phyloP scores from a whole-genome alignment of 2,888 invertebrate species.

The Cerceris rybyensis region DNA sequence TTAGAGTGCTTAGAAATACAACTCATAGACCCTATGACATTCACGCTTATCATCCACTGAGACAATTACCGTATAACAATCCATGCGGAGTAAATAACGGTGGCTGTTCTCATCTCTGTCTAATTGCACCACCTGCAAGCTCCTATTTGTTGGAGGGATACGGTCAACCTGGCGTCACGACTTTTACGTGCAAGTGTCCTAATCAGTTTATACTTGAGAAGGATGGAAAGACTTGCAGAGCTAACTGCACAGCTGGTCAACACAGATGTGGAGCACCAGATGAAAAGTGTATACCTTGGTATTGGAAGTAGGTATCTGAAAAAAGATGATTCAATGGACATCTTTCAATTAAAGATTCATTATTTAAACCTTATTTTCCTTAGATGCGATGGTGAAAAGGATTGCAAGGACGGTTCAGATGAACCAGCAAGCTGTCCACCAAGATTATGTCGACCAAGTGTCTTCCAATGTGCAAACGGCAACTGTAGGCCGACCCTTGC shows the following conservation, averaged over 20 bases:
- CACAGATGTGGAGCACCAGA: constrained; percentile 89
- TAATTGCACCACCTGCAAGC: constrained; percentile 92
- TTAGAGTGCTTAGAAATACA: constrained; percentile 91
- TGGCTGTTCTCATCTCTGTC: constrained; percentile 97
- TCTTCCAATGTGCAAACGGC: constrained; percentile 96
- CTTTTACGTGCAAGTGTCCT: constrained; percentile 95
- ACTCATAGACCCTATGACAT: constrained; percentile 98
- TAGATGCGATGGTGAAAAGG: constrained; percentile 94
- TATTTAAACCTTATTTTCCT: constrained; percentile 7
- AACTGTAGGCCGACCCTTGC: constrained; percentile 96
- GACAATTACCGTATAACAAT: constrained; percentile 92
- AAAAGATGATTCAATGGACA: neutral
- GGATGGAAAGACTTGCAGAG: constrained; percentile 93
- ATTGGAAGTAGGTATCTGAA: constrained; percentile 86
- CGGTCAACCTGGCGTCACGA: constrained; percentile 90
- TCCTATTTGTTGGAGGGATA: constrained; percentile 90
- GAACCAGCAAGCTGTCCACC: constrained; percentile 93
- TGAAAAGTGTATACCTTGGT: constrained; percentile 90
- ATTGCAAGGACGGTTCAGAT: constrained; percentile 95
- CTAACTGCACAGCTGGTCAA: constrained; percentile 96
- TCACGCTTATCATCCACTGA: constrained; percentile 94
- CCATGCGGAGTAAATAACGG: constrained; percentile 97
- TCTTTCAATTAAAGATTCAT: neutral
- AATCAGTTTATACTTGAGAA: constrained; percentile 94
- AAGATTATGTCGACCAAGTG: constrained; percentile 93